These are phyloP conservation scores for Pheosia gnoma DNA, from an alignment of 2,888 invertebrate genomes.

Conservation along the genomic window DNA sequence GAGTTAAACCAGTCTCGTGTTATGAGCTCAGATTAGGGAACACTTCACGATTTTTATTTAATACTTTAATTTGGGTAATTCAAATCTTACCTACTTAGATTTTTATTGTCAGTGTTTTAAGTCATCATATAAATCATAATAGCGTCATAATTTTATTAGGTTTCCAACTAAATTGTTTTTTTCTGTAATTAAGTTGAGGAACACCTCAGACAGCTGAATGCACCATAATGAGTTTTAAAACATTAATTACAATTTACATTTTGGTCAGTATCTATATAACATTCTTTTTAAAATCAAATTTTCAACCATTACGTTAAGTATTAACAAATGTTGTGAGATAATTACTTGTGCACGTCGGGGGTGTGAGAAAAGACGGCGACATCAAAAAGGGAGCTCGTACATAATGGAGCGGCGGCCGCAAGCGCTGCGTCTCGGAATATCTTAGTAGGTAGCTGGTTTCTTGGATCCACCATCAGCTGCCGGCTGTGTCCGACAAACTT, in stretches of 20 bases:
- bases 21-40: slow-evolving; percentile 45
- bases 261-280: too few relatives aligned
- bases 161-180: too few relatives aligned
- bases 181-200: too few relatives aligned
- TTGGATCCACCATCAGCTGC: slow-evolving; percentile 50
- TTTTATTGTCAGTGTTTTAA: too few relatives aligned
- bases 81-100: too few relatives aligned
- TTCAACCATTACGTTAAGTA: slow-evolving; percentile 23
- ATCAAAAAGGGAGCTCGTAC: slow-evolving; percentile 62
- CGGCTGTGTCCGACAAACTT: slow-evolving; percentile 45
- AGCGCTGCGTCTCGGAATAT: slow-evolving; percentile 70
- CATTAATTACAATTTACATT: too few relatives aligned
- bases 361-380: slow-evolving; percentile 47
- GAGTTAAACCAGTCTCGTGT: slow-evolving; percentile 46
- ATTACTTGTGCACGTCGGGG: slow-evolving; percentile 43
- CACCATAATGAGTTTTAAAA: too few relatives aligned
- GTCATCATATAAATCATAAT: too few relatives aligned
- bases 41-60: slow-evolving; percentile 22
- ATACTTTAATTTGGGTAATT: not conserved
- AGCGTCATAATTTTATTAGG: too few relatives aligned
- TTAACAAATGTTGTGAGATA: slow-evolving; percentile 32
- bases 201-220: too few relatives aligned
- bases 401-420: slow-evolving; percentile 69
- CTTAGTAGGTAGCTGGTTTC: slow-evolving; percentile 63
- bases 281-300: not conserved